These are phyloP conservation scores for Calidris pygmaea DNA, from an alignment of 2,113 vertebrate genomes.

Conservation along the genomic window DNA sequence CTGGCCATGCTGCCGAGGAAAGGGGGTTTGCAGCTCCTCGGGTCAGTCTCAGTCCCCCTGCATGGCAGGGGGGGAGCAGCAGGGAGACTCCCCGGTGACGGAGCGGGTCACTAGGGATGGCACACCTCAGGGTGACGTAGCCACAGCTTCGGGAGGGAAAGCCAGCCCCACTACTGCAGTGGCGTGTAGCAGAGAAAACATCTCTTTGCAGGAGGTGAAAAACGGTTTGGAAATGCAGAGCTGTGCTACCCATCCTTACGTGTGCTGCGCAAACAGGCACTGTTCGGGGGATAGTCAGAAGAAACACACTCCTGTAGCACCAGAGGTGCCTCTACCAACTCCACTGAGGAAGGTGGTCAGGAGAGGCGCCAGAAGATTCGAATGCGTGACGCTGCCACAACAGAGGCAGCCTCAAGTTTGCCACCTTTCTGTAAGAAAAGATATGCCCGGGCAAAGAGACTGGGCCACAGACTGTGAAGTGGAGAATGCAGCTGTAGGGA, in stretches of 20 bases:
- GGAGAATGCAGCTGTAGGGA: background rate
- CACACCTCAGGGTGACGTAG: background rate
- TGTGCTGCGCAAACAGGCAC: background rate
- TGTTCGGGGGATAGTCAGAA: background rate
- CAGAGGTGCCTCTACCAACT: background rate
- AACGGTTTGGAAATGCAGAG: background rate
- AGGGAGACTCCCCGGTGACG: fast-evolving
- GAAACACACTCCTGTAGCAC: background rate
- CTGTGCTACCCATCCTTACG: background rate
- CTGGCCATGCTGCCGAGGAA: background rate
- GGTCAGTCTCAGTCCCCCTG: background rate
- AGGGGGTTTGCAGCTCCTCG: background rate
- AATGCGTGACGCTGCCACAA: background rate
- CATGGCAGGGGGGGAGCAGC: background rate
- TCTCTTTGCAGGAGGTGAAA: background rate
- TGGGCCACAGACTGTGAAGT: background rate
- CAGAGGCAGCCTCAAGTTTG: background rate
- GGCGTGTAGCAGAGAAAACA: background rate
- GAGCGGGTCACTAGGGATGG: background rate
- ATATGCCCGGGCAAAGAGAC: background rate
- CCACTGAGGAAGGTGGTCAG: constrained; percentile 17
- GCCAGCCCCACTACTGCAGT: background rate
- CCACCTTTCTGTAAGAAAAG: background rate
- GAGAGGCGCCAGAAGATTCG: background rate
- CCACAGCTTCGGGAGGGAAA: background rate